Base-by-base conservation (phyloP, 2,888 invertebrate genomes). In the Gasteruption jaculator region DNA sequence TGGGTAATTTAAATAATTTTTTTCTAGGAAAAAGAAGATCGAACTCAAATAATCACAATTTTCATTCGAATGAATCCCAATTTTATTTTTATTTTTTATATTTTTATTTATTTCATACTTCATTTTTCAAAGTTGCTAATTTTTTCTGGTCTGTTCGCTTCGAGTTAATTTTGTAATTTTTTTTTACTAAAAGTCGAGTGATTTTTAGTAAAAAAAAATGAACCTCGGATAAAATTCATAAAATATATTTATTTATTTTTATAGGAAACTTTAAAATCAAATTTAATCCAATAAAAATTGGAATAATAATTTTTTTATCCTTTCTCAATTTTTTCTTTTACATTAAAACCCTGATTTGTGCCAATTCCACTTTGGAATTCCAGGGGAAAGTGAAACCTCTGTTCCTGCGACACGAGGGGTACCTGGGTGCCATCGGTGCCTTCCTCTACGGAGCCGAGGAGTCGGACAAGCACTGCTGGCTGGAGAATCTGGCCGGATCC, bases 371-470 rank as follows among this genome's bases (percentile, higher is more conserved):
- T 19, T 46, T 33, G 40, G 12, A 22, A 41, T 43, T 20, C 14
- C 44, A 68, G 72, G 79, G 80, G 21, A 74, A 77, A 53, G 79
- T 82, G 5, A 78, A 81, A 53, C 78, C 82, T 2, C 68, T 82
- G 43, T 84, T 83, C 65, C 71, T 84, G 18, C 72, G 84, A 8
- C 84, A 84, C 62, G 83, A 84, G 68, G 83, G 83, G 4, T 84
- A 84, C 56, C 71, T 83, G 16, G 81, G 83, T 27, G 83, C 83
- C 1, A 80, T 84, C 43, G 84, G 84, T 10, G 83, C 83, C 14
- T 83, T 83, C 68, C 66, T 83, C 2, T 79, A 78, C 53, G 81
- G 81, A 4, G 76, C 79, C 18, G 78, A 81, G 52, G 78, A 80
- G 53, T 75, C 77, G 43, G 73, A 75, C 69, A 73, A 76, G 38